Percentiles rank a stretch among this genome's conserved stretches.
phyloP scores from a whole-genome alignment of 2,113 vertebrate genomes.

The Orcinus orca region DNA sequence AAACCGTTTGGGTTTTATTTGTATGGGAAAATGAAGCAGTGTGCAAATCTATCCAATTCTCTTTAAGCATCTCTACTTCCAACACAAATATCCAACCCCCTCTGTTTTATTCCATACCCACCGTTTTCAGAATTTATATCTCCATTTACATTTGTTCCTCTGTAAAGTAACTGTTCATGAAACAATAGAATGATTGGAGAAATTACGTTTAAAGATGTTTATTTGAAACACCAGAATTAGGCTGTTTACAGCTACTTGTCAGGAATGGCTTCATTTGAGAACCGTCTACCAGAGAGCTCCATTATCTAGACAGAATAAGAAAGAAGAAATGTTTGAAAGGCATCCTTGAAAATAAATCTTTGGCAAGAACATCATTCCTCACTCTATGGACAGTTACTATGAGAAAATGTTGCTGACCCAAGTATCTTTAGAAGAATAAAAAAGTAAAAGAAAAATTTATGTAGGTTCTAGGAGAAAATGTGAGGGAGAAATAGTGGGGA shows the following conservation, averaged over 20 bases:
- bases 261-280: neutral
- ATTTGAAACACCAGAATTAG: neutral
- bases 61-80: neutral
- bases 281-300: neutral
- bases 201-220: conserved; percentile 15
- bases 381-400: neutral
- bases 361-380: neutral
- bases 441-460: neutral
- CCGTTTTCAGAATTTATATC: neutral
- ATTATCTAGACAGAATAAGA: neutral
- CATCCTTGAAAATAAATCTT: conserved; percentile 20
- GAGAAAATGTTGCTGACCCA: conserved; percentile 16
- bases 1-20: neutral
- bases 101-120: neutral
- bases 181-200: neutral
- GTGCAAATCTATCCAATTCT: neutral
- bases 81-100: neutral
- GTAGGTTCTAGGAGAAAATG: neutral
- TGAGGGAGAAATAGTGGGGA: neutral
- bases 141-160: conserved; percentile 27
- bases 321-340: neutral
- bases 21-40: neutral
- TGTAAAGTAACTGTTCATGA: conserved; percentile 10
- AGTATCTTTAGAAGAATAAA: neutral
- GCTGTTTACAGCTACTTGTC: neutral